Conservation (phyloP, 2,797 vertebrate genomes). For the Rhinatrema bivittatum region DNA sequence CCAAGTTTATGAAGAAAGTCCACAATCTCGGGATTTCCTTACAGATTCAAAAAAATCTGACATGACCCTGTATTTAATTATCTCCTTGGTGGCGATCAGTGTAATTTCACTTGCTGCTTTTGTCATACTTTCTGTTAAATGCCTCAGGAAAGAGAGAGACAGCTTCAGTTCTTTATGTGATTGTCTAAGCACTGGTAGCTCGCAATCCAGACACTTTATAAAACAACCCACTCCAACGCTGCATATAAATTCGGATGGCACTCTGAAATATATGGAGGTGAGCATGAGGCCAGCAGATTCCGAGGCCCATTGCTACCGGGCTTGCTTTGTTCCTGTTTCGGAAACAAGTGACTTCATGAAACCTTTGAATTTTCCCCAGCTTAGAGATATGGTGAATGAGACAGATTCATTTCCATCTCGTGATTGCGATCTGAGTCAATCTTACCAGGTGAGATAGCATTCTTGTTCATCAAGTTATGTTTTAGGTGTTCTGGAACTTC, state of each 20-base stretch:
- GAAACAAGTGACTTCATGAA: slow-evolving; percentile 69
- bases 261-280: slow-evolving; percentile 94
- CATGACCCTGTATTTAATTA: slow-evolving; percentile 5
- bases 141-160: slow-evolving; percentile 23
- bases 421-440: slow-evolving; percentile 38
- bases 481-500: no score
- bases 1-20: background rate
- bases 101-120: slow-evolving; percentile 77
- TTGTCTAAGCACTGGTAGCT: background rate
- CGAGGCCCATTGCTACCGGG: slow-evolving; percentile 78
- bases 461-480: background rate
- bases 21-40: background rate
- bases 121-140: slow-evolving; percentile 54
- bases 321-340: slow-evolving; percentile 81
- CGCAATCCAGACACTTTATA: slow-evolving; percentile 35
- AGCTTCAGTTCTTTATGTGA: background rate
- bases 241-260: slow-evolving; percentile 89
- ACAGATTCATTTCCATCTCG: slow-evolving; percentile 33
- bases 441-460: slow-evolving; percentile 54
- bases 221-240: slow-evolving; percentile 81
- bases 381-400: slow-evolving; percentile 41
- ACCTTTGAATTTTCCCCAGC: slow-evolving; percentile 41
- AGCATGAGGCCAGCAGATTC: slow-evolving; percentile 76
- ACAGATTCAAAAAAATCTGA: background rate
- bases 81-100: slow-evolving; percentile 70